Conservation (phyloP, 2,888 invertebrate genomes). For the Protonemura montana region DNA sequence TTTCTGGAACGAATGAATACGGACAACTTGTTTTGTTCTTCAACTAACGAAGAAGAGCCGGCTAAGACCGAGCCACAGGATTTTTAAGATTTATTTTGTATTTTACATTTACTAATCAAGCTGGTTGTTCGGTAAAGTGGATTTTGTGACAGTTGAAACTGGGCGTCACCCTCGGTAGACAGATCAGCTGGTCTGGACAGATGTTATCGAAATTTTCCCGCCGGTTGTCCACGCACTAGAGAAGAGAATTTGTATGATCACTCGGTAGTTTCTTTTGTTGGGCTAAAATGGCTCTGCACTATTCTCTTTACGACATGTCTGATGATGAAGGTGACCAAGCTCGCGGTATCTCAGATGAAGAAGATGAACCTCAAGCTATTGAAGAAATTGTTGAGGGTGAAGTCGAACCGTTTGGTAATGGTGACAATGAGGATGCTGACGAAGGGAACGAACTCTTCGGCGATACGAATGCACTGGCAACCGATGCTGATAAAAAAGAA, state of each 20-base stretch:
- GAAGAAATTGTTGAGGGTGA: slow-evolving; percentile 54
- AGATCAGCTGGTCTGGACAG: neutral
- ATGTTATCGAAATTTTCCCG: neutral
- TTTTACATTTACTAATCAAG: neutral
- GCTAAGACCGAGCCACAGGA: slow-evolving; percentile 23
- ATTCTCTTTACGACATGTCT: neutral
- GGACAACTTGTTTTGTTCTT: neutral
- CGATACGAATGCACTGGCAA: slow-evolving; percentile 62
- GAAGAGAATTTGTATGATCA: no score
- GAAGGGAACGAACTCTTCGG: slow-evolving; percentile 58
- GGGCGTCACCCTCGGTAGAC: neutral
- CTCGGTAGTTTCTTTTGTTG: no score
- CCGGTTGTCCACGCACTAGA: neutral
- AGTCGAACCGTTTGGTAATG: slow-evolving; percentile 55
- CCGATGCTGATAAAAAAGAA: slow-evolving; percentile 55
- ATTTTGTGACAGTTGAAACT: neutral
- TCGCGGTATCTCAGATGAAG: slow-evolving; percentile 49
- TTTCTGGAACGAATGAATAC: slow-evolving; percentile 67
- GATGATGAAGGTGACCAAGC: slow-evolving; percentile 50
- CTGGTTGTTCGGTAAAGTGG: neutral
- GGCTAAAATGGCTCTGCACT: neutral
- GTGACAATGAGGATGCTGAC: slow-evolving; percentile 60
- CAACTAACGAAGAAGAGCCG: neutral
- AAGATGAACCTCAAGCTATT: slow-evolving; percentile 46
- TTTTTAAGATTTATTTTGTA: neutral